Evolutionary conservation across 2,113 vertebrate genomes (phyloP), one percentile per base, ranked within the genome.

Genomic region (Scolopax mira): DNA sequence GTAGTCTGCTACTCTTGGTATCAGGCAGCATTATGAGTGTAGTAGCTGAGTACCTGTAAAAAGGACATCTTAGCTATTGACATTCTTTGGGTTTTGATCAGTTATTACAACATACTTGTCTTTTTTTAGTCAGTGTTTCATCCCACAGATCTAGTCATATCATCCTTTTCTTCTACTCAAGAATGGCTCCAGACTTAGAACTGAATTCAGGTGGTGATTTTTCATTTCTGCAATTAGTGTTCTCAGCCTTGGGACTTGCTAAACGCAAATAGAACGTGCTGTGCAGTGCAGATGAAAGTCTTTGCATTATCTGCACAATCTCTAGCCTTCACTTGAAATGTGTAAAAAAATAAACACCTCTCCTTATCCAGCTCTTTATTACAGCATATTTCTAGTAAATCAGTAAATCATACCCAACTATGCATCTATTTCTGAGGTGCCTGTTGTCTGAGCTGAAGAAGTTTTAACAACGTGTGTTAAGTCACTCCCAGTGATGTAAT

Each of bases 191-290:
- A 73, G 57, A 65, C 33, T 87, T 58, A 33, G 37, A 85, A 41
- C 44, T 93, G 54, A 69, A 81, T 79, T 87, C 72, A 71, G 33
- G 62, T 91, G 89, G 57, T 95, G 90, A 85, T 94, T 94, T 94
- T 95, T 93, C 88, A 92, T 90, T 96, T 95, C 92, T 96, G 78
- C 62, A 79, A 13, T 93, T 89, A 46, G 41, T 89, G 24, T 89
- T 28, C 41, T 82, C 51, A 75, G 72, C 73, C 66, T 87, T 69
- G 31, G 49, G 41, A 58, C 60, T 90, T 82, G 61, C 37, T 90
- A 39, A 83, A 74, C 49, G 72, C 71, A 78, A 78, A 49, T 4
- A 30, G 55, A 65, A n/a, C n/a, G 11, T 70, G 39, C 67, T 73
- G 1, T 73, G 77, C n/a, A 66, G 27, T 61, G 44, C 33, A 41